Conservation (phyloP, 2,888 invertebrate genomes). For the Yponomeuta malinellus region DNA sequence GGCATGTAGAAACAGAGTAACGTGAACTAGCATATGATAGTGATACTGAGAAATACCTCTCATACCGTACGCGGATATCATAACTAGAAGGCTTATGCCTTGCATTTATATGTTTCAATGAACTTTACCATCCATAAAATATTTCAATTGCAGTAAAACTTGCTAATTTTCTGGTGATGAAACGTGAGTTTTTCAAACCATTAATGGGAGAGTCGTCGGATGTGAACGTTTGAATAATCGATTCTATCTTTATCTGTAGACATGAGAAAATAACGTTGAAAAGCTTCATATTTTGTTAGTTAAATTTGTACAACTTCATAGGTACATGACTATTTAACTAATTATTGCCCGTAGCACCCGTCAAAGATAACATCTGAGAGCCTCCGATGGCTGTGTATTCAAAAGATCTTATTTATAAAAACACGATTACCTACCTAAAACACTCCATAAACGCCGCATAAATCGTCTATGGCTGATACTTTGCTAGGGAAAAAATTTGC, state of each 20-base stretch:
- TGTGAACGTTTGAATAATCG: neutral
- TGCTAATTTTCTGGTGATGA: neutral
- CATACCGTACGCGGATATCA: neutral
- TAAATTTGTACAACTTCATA: neutral
- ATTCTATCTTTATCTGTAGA: neutral
- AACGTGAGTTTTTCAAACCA: neutral
- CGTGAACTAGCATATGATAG: neutral
- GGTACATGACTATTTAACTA: neutral
- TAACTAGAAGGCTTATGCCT: neutral
- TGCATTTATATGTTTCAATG: neutral
- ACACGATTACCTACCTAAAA: neutral
- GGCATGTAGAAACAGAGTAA: too few species aligned
- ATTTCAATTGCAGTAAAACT: neutral
- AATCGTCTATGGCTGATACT: too few species aligned
- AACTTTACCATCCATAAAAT: neutral
- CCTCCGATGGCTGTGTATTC: neutral
- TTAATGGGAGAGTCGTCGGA: neutral
- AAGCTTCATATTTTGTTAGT: neutral
- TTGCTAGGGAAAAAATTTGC: too few species aligned
- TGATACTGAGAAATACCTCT: neutral
- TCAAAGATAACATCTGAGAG: neutral
- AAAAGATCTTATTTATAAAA: neutral
- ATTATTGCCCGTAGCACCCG: neutral
- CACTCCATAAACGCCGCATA: too few species aligned
- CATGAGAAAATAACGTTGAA: neutral